A percentile compares a stretch with the other conserved stretches of the same genome.
phyloP scores from a whole-genome alignment of 2,113 vertebrate species.

The Lonchura striata region DNA sequence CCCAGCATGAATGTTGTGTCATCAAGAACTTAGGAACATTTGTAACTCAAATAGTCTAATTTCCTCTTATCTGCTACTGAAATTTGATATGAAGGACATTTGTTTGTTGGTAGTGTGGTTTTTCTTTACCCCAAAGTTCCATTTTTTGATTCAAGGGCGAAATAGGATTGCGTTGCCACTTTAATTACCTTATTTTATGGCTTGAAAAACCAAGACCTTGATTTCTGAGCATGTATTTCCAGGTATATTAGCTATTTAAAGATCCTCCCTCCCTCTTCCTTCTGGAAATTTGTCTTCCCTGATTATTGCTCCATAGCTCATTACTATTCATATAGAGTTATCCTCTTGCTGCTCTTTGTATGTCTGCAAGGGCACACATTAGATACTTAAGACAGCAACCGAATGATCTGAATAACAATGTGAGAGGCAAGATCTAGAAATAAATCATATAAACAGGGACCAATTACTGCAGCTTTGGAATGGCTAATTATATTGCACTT shows the following conservation, averaged over 20 bases:
- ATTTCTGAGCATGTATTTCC: neutral
- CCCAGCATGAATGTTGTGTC: neutral
- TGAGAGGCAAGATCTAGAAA: constrained; percentile 7
- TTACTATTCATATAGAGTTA: neutral
- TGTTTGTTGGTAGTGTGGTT: neutral
- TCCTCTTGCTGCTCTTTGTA: neutral
- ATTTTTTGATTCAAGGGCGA: neutral
- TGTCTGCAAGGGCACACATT: neutral
- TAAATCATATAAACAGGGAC: constrained; percentile 1
- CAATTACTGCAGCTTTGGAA: constrained; percentile 9
- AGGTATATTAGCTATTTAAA: neutral
- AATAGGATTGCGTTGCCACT: neutral
- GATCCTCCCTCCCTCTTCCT: neutral
- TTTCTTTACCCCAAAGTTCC: neutral
- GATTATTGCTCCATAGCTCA: neutral
- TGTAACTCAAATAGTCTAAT: neutral
- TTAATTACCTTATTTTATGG: neutral
- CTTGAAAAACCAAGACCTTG: neutral
- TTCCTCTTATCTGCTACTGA: neutral
- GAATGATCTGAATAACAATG: constrained; percentile 16
- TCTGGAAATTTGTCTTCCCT: neutral
- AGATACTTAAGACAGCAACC: neutral
- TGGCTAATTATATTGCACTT: constrained; percentile 40
- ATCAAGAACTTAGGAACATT: neutral
- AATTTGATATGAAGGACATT: neutral